Base-by-base conservation (phyloP, 2,888 invertebrate genomes). In the Cistogaster globosa region DNA sequence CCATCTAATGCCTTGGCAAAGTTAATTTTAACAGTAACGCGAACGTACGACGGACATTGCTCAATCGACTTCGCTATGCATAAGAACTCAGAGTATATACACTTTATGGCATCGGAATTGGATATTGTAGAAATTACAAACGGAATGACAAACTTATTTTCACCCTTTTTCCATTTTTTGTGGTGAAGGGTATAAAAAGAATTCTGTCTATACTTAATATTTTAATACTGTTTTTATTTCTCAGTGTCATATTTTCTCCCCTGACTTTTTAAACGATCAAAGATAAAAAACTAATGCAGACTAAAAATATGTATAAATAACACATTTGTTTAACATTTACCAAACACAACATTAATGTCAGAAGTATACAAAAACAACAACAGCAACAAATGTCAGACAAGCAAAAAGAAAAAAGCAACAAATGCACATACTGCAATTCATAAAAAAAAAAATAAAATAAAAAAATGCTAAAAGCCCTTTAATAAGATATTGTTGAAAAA, bases 281-380 rank as follows among this genome's bases (percentile, higher is more conserved):
- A 11, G 48, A 58, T 48, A 67, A 67, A 42, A 32, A 62, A 60
- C 60, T 36, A 42, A 8, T 18, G 22, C 48, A 58, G 76, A 58
- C 22, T 48, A 18, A 48, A 55, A 67, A 18, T 62, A 36, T 57
- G 18, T 16, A 81, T 75, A 82, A 82, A 78, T 72, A 83, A 77
- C 81, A 78, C 82, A 85, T 85, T 85, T 82, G 81, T 85, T 81
- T 78, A 82, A 82, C 77, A 82, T 85, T 85, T 85, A 71, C 74
- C 78, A 85, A 75, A 75, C 45, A 75, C 55, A 78, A 81, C 78
- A 78, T 85, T 74, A 84, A 80, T 80, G 79, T 84, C 84, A 80
- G 68, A 76, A 68, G 72, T 69, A 76, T 67, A 84, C 53, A 65
- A 45, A 63, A 80, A 55, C 69, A 65, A 71, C 45, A 71, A 18